Base-by-base conservation (phyloP, 1,140 invertebrate species). In the Anthonomus grandis region DNA sequence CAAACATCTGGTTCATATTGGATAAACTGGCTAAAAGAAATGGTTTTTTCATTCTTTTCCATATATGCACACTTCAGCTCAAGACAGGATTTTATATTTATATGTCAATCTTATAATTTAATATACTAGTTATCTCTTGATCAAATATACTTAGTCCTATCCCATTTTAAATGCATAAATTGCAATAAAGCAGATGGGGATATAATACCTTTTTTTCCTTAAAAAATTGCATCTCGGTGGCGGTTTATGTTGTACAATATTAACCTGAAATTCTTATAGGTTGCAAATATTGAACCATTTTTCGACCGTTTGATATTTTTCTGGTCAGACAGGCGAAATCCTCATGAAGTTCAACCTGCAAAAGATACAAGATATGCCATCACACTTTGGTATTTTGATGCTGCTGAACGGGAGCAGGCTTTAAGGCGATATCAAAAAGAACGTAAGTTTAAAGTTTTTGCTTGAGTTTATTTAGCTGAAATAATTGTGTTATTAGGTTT, bases 281-380 rank as follows among this genome's bases (percentile, higher is more conserved):
- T 95, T 4, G 93, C 94, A 0, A 85, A 96, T 68, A 95, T 98
- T 60, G 91, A 91, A 68, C 95, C 95, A 0, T 76, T 89, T 34
- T 96, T 97, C 74, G 95, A 98, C 74, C 77, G 95, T 39, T 85
- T 97, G 68, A 76, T 97, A 52, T 97, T 97, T 73, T 98, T 98
- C 76, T 98, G 95, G 95, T 98, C 95, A 2, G 95, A 98, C 71
- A 79, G 90, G 60, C 79, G 95, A 63, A 97, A 97, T 80, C 95
- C 95, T 0, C 95, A 98, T 72, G 95, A 98, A 78, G 95, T 98
- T 0, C 88, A 94, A 73, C 93, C 94, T 2, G 86, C 95, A 1
- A 90, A 81, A 70, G 82, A 83, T 66, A 93, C 90, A 15, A 88
- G 91, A 75, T 96, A 95, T 74, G 93, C 94, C 5, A 95, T 97